Evolutionary conservation across 2,888 invertebrate species (phyloP).

Genomic region (Protonemura montana): DNA sequence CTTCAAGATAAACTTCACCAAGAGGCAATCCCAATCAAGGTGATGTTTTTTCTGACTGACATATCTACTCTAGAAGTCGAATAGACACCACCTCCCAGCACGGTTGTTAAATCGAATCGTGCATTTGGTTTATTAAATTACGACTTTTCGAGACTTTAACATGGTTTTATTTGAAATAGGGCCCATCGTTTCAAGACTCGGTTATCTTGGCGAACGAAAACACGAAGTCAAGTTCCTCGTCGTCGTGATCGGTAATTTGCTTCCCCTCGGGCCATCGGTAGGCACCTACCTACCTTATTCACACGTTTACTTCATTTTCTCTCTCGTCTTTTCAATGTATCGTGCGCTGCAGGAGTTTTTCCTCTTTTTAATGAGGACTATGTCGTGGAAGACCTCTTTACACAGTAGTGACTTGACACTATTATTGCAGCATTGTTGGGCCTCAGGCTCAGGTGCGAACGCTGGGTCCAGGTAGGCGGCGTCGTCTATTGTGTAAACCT

Average conservation of each 20-base stretch:
- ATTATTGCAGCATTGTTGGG: constrained; percentile 20
- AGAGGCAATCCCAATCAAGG: background rate
- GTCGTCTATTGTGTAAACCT: background rate
- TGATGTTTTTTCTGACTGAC: background rate
- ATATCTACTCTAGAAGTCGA: background rate
- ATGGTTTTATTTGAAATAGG: background rate
- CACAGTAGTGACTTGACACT: constrained; percentile 25
- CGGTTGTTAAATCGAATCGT: background rate
- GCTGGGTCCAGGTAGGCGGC: background rate
- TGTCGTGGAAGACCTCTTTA: constrained; percentile 24
- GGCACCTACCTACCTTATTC: background rate
- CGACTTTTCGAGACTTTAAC: background rate
- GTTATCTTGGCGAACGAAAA: background rate
- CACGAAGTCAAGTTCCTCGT: background rate
- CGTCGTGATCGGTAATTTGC: background rate
- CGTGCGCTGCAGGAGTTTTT: background rate
- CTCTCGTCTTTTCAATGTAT: background rate
- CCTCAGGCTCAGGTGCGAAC: background rate
- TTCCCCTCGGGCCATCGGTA: background rate
- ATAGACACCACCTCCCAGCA: background rate
- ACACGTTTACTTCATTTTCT: background rate
- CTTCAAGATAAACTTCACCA: background rate
- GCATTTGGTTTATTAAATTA: background rate
- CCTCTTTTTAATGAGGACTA: constrained; percentile 12
- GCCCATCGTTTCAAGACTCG: background rate